Evolutionary conservation across 2,113 vertebrate species (phyloP), one percentile per base, ranked within the genome.

Genomic region (Gnathonemus echidnorhynchus): DNA sequence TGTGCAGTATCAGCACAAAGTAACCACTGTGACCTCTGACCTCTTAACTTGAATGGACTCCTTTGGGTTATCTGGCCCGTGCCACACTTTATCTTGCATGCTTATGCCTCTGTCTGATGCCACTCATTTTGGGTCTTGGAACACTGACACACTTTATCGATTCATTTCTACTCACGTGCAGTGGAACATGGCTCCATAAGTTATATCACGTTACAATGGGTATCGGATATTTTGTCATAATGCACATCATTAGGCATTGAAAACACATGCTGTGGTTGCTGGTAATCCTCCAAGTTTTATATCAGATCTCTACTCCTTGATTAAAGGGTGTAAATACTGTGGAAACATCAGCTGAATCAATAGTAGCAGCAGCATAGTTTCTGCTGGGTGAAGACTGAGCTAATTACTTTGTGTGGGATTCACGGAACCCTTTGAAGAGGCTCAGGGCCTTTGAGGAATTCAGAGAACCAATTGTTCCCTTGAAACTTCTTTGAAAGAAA

Each of bases 401-500:
- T 49, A 52, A 53, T 87, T 53, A 53, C 35, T 87, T 87, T 53
- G 50, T 87, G 86, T 56, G 50, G 48, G 86, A 35, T 87, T 87
- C 86, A 87, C 27, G 3, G 13, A 53, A 53, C 48, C 35, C 86
- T 87, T 87, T 35, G 50, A 87, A 53, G 86, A 87, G 86, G 45
- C 45, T 50, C 21, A 27, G 84, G 45, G 50, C 15, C 86, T 53
- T 87, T 87, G 50, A 87, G 86, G 50, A 87, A 53, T 87, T 87
- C 50, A 56, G 49, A 50, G 27, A 87, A n/a, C n/a, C 39, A 85
- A 87, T 87, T n/a, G 48, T 87, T 87, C 52, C 86, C 86, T 52
- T 87, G 86, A 87, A 46, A 52, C 86, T 35, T 87, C 49, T 52
- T 85, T 85, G 83, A 85, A 85, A 85, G 39, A 85, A 85, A 31